Conservation (phyloP, 1,140 invertebrate genomes). For the Bombus balteatus region DNA sequence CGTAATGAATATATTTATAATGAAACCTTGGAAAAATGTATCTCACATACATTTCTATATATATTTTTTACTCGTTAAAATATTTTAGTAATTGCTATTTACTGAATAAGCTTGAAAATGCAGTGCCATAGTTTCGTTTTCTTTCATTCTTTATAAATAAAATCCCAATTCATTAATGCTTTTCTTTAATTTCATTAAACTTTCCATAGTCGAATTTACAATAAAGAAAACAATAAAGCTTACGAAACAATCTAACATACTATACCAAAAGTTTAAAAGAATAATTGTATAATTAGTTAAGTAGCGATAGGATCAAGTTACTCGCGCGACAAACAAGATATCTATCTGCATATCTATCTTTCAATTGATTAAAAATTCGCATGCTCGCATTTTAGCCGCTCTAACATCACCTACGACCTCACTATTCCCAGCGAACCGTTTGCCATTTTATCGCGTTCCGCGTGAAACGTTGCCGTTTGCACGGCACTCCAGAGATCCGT, state of each 20-base stretch:
- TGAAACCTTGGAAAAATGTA: too few species aligned
- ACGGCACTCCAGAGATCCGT: background rate
- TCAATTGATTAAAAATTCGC: slow-evolving; percentile 65
- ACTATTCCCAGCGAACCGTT: slow-evolving; percentile 16
- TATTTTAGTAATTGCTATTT: too few species aligned
- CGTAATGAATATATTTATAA: too few species aligned
- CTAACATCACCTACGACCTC: slow-evolving; percentile 23
- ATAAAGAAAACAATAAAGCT: background rate
- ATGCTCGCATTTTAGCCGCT: slow-evolving; percentile 37
- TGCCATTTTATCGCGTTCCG: background rate
- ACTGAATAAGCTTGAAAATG: too few species aligned
- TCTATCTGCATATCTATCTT: slow-evolving; percentile 31
- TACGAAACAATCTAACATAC: background rate
- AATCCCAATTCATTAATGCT: too few species aligned
- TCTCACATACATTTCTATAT: too few species aligned
- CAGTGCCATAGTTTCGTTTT: too few species aligned
- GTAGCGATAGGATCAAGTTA: background rate
- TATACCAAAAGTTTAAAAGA: background rate
- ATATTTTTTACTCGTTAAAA: too few species aligned
- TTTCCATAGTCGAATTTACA: too few species aligned
- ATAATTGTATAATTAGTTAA: background rate
- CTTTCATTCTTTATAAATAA: too few species aligned
- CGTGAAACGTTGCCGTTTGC: background rate
- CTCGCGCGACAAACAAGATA: slow-evolving; percentile 22
- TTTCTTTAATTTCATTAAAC: too few species aligned